Percentiles rank a stretch among this genome's conserved stretches.
Conservation (phyloP, 2,113 vertebrate species). For the Pteropus alecto region DNA sequence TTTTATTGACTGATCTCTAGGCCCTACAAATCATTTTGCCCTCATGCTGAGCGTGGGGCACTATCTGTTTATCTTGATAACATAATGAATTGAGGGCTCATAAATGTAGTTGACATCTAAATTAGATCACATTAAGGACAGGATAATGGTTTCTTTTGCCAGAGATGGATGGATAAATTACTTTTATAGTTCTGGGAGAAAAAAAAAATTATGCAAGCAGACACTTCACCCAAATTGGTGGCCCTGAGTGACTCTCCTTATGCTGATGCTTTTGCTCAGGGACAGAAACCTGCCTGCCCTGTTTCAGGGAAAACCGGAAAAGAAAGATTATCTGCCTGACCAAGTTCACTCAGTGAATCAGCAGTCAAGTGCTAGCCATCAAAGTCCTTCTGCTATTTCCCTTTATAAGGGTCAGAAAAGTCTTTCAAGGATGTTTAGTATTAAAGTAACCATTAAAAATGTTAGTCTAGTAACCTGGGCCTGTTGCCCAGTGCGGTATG, state of each 20-base stretch:
- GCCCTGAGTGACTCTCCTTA: neutral
- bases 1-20: slow-evolving; percentile 38
- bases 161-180: slow-evolving; percentile 34
- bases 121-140: slow-evolving; percentile 18
- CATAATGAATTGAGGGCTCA: slow-evolving; percentile 57
- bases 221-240: slow-evolving; percentile 34
- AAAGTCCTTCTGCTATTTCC: neutral
- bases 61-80: slow-evolving; percentile 54
- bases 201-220: slow-evolving; percentile 52
- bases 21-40: neutral
- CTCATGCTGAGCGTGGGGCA: neutral
- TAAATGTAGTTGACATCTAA: slow-evolving; percentile 33
- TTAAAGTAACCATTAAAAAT: neutral
- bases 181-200: slow-evolving; percentile 20
- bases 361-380: neutral
- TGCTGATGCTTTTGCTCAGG: neutral
- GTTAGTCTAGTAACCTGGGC: neutral
- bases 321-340: neutral
- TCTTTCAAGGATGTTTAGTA: neutral
- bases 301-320: neutral
- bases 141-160: slow-evolving; percentile 39
- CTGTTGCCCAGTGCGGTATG: neutral
- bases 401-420: neutral
- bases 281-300: neutral
- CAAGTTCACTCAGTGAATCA: neutral